Evolutionary conservation across 2,113 vertebrate genomes (phyloP).

Genomic region (Campylomormyrus numenius): DNA sequence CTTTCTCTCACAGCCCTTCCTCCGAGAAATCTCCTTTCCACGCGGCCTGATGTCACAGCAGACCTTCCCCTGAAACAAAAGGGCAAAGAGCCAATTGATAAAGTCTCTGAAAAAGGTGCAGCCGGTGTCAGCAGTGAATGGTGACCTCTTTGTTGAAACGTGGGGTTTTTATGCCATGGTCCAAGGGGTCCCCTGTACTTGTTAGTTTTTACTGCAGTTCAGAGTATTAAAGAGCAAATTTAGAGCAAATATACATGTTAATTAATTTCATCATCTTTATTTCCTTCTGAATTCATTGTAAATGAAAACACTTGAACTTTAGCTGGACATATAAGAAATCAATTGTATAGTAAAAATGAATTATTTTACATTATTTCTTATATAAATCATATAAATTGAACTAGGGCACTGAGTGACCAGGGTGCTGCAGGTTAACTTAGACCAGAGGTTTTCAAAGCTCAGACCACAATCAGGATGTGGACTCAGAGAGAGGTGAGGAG

Average conservation of each 20-base stretch:
- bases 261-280: not conserved
- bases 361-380: not conserved
- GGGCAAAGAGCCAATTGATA: constrained; percentile 38
- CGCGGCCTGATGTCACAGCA: not conserved
- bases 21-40: constrained; percentile 16
- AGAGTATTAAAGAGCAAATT: not conserved
- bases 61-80: constrained; percentile 33
- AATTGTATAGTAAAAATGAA: not conserved
- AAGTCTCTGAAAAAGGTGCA: constrained; percentile 35
- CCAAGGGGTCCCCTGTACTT: not conserved
- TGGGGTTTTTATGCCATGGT: not conserved
- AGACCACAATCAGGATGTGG: too few species aligned
- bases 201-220: not conserved
- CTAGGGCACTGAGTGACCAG: not conserved
- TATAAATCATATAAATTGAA: not conserved
- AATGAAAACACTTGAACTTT: not conserved
- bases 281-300: not conserved
- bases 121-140: constrained; percentile 16
- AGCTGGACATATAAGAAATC: not conserved
- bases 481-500: too few species aligned
- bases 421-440: not conserved
- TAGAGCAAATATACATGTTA: not conserved
- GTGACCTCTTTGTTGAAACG: constrained; percentile 22
- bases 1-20: constrained; percentile 31
- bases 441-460: not conserved